Conservation (phyloP, 2,113 vertebrate genomes). For the Arizona elegans region DNA sequence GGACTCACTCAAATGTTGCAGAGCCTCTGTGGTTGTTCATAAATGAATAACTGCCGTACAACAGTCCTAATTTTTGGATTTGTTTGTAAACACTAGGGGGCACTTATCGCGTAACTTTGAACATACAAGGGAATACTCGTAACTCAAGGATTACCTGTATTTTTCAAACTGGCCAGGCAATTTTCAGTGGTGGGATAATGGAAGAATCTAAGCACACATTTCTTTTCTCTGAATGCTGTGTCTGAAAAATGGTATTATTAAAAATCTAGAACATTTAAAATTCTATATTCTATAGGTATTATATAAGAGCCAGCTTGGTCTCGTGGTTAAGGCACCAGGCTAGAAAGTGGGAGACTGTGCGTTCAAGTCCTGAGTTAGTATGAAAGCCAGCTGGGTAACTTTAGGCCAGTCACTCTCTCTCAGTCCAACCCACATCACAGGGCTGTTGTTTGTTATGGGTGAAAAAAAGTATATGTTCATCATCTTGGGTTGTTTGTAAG, state of each 20-base stretch:
- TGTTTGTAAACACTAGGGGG: no score
- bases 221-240: not conserved
- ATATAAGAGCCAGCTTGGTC: not conserved
- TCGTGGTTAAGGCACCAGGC: not conserved
- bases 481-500: not conserved
- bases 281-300: not conserved
- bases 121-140: fast-evolving
- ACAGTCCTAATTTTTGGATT: no score
- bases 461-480: not conserved
- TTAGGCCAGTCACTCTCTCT: not conserved
- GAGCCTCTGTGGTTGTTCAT: no score
- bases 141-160: no score
- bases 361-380: not conserved
- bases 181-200: not conserved
- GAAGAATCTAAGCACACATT: no score
- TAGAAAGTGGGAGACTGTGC: not conserved
- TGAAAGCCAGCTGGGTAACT: not conserved
- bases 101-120: no score
- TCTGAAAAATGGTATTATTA: not conserved
- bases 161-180: not conserved
- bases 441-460: not conserved
- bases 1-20: no score
- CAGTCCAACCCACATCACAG: not conserved
- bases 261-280: not conserved
- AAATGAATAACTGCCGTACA: no score